phyloP scores from a whole-genome alignment of 2,888 invertebrate genomes.

The Macrophya alboannulata region DNA sequence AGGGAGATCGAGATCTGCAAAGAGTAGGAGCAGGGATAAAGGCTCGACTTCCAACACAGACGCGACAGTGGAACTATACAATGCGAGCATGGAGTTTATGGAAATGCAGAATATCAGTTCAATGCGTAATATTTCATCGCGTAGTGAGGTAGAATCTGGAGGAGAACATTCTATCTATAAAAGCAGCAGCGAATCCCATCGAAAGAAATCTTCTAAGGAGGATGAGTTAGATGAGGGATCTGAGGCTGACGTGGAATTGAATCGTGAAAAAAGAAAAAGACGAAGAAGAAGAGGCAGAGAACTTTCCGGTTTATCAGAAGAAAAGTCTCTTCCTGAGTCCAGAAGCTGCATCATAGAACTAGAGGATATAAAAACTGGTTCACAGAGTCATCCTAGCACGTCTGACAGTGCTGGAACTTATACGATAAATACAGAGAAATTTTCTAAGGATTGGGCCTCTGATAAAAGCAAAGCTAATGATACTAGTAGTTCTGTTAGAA shows the following conservation, averaged over 20 bases:
- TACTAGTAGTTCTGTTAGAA: conserved; percentile 63
- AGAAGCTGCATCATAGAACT: conserved; percentile 32
- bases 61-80: background rate
- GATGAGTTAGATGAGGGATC: conserved; percentile 55
- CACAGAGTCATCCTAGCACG: conserved; percentile 56
- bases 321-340: background rate
- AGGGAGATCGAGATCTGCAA: conserved; percentile 30
- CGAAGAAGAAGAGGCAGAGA: conserved; percentile 28
- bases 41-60: conserved; percentile 44
- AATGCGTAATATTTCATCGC: background rate
- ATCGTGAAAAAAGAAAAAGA: conserved; percentile 6
- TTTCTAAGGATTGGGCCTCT: conserved; percentile 38
- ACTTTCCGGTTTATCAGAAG: conserved; percentile 56
- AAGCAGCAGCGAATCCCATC: conserved; percentile 38
- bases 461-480: conserved; percentile 58
- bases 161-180: background rate
- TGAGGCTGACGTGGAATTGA: conserved; percentile 39
- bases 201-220: conserved; percentile 46
- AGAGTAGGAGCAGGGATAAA: conserved; percentile 64
- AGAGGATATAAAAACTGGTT: conserved; percentile 43
- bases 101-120: conserved; percentile 31
- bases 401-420: conserved; percentile 70
- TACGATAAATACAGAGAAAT: conserved; percentile 62
- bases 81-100: background rate
- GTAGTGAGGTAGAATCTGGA: background rate